These are phyloP conservation scores for Hydrochoerus hydrochaeris DNA, from an alignment of 2,113 vertebrate species.

Conservation along the genomic window DNA sequence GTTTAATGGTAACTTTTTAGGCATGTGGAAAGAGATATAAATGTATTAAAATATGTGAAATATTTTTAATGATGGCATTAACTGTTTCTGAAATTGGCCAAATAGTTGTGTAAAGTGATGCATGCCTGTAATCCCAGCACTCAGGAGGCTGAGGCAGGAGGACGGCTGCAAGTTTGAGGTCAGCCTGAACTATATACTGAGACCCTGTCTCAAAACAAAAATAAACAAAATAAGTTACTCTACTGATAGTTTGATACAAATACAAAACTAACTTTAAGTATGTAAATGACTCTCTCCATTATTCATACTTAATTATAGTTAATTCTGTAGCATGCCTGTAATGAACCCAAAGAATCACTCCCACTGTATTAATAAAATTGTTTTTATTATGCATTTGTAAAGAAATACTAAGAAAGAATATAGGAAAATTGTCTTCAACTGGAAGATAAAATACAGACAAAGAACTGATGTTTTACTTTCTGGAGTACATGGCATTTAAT, in stretches of 20 bases:
- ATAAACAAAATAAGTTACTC: neutral
- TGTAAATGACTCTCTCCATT: neutral
- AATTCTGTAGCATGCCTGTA: neutral
- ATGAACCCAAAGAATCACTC: neutral
- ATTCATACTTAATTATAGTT: slow-evolving; percentile 18
- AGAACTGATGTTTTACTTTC: neutral
- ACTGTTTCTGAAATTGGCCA: slow-evolving; percentile 12
- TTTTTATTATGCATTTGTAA: slow-evolving; percentile 1
- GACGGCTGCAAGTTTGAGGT: neutral
- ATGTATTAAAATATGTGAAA: neutral
- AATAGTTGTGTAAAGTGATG: neutral
- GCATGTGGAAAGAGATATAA: neutral
- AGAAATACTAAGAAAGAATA: neutral
- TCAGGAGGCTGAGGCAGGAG: neutral
- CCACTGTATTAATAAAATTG: slow-evolving; percentile 19
- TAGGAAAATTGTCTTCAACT: neutral
- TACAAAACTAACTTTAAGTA: neutral
- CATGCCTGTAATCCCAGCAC: neutral
- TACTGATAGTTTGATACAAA: neutral
- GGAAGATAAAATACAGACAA: neutral
- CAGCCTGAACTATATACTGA: neutral
- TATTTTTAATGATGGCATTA: slow-evolving; percentile 53
- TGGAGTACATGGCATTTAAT: neutral
- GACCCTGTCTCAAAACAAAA: neutral
- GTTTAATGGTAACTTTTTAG: neutral